Evolutionary conservation across 2,797 vertebrate genomes (phyloP).

Genomic region (Cyclura pinguis): DNA sequence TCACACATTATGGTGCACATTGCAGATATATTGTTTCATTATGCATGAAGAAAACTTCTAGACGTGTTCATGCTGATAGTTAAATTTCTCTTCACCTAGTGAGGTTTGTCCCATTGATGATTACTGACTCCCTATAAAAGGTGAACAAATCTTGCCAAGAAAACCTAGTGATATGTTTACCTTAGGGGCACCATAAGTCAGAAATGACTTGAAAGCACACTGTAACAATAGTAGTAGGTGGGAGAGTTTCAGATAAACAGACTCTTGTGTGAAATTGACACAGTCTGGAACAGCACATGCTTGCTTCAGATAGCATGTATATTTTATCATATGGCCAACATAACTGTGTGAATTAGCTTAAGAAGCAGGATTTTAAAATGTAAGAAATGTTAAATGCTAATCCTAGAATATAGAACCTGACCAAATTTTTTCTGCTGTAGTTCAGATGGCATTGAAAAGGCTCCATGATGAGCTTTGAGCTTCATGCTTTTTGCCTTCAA

Average conservation of each 20-base stretch:
- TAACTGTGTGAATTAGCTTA: background rate
- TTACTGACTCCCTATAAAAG: no score
- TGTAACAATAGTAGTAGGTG: background rate
- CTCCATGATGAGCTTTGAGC: background rate
- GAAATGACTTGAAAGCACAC: no score
- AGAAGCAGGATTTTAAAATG: background rate
- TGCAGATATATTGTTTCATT: background rate
- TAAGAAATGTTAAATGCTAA: background rate
- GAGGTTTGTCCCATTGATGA: background rate
- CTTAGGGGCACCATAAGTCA: no score
- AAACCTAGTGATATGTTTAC: no score
- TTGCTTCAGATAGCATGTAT: background rate
- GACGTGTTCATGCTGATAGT: background rate
- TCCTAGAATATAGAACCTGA: accelerated
- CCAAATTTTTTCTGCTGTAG: background rate
- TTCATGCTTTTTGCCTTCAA: background rate
- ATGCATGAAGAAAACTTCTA: background rate
- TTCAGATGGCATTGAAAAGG: constrained; percentile 3
- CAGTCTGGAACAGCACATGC: background rate
- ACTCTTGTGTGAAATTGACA: background rate
- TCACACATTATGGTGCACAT: background rate
- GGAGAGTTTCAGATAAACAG: background rate
- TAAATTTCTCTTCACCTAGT: background rate
- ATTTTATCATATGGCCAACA: background rate
- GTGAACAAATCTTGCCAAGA: no score